Percentiles rank a stretch among this genome's conserved stretches.
Evolutionary conservation across 2,888 invertebrate genomes (phyloP).

Genomic region (Venusia cambrica): DNA sequence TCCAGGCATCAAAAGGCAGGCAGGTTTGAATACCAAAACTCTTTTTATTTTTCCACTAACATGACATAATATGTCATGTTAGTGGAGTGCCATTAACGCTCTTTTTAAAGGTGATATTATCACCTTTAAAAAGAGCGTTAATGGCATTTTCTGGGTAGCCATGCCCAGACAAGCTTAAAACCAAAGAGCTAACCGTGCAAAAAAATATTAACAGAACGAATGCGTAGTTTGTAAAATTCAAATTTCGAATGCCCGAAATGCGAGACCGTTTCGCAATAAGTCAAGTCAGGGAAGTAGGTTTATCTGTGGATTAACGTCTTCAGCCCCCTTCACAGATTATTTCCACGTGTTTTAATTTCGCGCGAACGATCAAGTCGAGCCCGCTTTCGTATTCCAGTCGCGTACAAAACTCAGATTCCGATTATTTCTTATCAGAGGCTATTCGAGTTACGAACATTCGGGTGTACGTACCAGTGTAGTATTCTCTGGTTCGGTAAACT

Average conservation of each 20-base stretch:
- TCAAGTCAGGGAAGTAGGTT: constrained; percentile 15
- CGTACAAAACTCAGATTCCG: constrained; percentile 32
- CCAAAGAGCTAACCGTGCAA: too few species aligned
- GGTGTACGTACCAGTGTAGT: constrained; percentile 51
- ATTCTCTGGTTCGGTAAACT: constrained; percentile 51
- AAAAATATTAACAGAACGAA: background rate
- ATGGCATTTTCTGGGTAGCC: too few species aligned
- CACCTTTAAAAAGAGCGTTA: too few species aligned
- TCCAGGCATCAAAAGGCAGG: too few species aligned
- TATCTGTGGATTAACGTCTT: constrained; percentile 22
- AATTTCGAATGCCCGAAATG: too few species aligned
- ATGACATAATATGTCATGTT: too few species aligned
- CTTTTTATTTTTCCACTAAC: too few species aligned
- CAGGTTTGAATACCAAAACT: too few species aligned
- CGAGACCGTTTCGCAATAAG: constrained; percentile 13
- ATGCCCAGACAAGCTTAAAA: too few species aligned
- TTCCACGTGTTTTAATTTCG: constrained; percentile 32
- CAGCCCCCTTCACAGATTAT: constrained; percentile 29
- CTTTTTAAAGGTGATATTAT: too few species aligned
- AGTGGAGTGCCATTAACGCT: too few species aligned
- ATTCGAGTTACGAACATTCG: constrained; percentile 42
- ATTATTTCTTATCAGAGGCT: constrained; percentile 48
- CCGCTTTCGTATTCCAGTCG: constrained; percentile 39
- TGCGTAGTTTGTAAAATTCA: too few species aligned
- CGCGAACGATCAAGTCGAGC: constrained; percentile 23